Evolutionary conservation across 2,113 vertebrate species (phyloP).

Genomic region (Rhombomys opimus): DNA sequence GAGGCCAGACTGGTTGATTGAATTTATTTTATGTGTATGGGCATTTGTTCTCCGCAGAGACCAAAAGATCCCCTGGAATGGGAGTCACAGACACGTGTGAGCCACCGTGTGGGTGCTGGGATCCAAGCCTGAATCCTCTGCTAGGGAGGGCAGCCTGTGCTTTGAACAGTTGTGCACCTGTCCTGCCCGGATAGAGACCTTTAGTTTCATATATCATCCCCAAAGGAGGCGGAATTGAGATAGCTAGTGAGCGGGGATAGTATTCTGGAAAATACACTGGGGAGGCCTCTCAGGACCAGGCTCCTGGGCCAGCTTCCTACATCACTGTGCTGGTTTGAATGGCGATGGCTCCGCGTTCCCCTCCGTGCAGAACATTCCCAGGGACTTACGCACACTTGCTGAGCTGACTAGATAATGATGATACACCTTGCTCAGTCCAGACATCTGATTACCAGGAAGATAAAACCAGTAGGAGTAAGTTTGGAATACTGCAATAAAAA

Average conservation of each 20-base stretch:
- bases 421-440: not conserved
- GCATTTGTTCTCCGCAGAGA: not conserved
- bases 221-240: not conserved
- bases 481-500: conserved; percentile 56
- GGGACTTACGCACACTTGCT: not conserved
- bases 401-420: conserved; percentile 43
- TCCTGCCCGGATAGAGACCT: not conserved
- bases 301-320: not conserved
- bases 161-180: not conserved
- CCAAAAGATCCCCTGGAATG: not conserved
- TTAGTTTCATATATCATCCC: not conserved
- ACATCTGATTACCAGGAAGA: conserved; percentile 36
- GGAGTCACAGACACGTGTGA: not conserved
- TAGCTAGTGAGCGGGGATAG: not conserved
- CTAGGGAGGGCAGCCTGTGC: not conserved
- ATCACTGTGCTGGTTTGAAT: not conserved
- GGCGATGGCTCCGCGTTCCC: too few relatives aligned
- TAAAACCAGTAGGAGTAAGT: conserved; percentile 20
- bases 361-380: not conserved
- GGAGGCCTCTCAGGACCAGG: not conserved
- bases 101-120: not conserved
- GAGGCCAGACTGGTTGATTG: not conserved
- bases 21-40: not conserved
- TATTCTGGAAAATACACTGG: conserved; percentile 18
- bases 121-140: not conserved